phyloP scores from a whole-genome alignment of 2,113 vertebrate species.

The Nesogale talazaci region DNA sequence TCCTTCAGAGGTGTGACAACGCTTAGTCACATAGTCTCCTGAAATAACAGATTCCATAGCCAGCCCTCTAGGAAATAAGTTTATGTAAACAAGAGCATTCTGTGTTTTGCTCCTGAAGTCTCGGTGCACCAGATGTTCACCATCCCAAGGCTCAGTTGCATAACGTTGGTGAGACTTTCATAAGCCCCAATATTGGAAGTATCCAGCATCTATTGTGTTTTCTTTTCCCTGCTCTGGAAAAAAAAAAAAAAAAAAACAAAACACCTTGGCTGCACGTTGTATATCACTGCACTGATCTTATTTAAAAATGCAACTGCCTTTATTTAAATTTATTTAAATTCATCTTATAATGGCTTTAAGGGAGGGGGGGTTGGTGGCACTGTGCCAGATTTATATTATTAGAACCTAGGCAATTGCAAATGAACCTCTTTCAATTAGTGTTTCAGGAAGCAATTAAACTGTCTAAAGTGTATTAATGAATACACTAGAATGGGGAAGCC shows the following conservation, averaged over 20 bases:
- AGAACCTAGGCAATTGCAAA: conserved; percentile 85
- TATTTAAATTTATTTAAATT: conserved; percentile 76
- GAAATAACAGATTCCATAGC: conserved; percentile 73
- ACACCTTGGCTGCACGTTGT: background rate
- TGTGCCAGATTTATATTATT: conserved; percentile 86
- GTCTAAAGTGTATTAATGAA: conserved; percentile 89
- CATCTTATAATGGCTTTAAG: conserved; percentile 82
- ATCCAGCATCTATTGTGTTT: background rate
- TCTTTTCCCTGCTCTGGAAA: background rate
- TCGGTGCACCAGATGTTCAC: conserved; percentile 67
- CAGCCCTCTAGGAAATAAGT: conserved; percentile 74
- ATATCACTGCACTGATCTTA: conserved; percentile 59
- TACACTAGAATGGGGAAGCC: conserved; percentile 86
- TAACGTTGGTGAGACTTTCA: conserved; percentile 13
- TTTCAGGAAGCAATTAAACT: conserved; percentile 89
- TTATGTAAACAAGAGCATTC: conserved; percentile 79
- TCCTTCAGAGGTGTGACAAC: conserved; percentile 70
- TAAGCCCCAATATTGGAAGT: conserved; percentile 24
- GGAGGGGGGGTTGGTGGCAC: conserved; percentile 81
- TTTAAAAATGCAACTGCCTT: conserved; percentile 77
- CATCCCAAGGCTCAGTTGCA: conserved; percentile 18
- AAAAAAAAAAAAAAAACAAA: background rate
- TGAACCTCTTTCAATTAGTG: conserved; percentile 89
- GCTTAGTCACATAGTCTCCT: conserved; percentile 73
- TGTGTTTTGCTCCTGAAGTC: conserved; percentile 54